phyloP scores from a whole-genome alignment of 1,140 invertebrate species.

The Physella acuta region DNA sequence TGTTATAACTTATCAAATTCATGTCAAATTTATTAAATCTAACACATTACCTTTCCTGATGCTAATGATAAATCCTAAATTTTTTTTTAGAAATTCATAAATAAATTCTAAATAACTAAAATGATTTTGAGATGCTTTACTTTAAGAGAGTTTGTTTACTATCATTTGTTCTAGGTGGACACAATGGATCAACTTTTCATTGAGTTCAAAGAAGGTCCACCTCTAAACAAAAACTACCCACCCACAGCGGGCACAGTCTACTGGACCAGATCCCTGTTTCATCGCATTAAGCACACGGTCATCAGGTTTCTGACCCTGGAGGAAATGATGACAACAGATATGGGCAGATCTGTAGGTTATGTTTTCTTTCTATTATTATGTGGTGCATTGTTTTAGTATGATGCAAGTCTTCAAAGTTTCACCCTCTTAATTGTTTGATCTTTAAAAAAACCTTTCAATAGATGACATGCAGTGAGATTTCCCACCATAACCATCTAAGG shows the following conservation, averaged over 20 bases:
- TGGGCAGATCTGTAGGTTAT: conserved; percentile 65
- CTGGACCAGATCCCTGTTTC: conserved; percentile 78
- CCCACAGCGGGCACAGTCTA: conserved; percentile 77
- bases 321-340: conserved; percentile 74
- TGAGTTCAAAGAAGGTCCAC: conserved; percentile 71
- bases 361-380: conserved; percentile 5
- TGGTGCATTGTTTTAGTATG: neutral
- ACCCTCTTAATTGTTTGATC: neutral
- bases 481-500: too few relatives aligned
- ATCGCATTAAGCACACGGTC: conserved; percentile 75
- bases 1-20: neutral
- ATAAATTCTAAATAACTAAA: too few relatives aligned
- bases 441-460: too few relatives aligned
- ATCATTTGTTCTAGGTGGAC: conserved; percentile 53
- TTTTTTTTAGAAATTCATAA: too few relatives aligned
- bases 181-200: conserved; percentile 62
- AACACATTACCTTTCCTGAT: too few relatives aligned
- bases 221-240: conserved; percentile 75
- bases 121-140: too few relatives aligned
- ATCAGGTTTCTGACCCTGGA: conserved; percentile 74
- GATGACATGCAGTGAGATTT: too few relatives aligned
- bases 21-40: too few relatives aligned
- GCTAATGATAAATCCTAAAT: too few relatives aligned
- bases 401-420: neutral
- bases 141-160: too few relatives aligned